phyloP scores from a whole-genome alignment of 2,797 vertebrate species.

The Selene dorsalis region DNA sequence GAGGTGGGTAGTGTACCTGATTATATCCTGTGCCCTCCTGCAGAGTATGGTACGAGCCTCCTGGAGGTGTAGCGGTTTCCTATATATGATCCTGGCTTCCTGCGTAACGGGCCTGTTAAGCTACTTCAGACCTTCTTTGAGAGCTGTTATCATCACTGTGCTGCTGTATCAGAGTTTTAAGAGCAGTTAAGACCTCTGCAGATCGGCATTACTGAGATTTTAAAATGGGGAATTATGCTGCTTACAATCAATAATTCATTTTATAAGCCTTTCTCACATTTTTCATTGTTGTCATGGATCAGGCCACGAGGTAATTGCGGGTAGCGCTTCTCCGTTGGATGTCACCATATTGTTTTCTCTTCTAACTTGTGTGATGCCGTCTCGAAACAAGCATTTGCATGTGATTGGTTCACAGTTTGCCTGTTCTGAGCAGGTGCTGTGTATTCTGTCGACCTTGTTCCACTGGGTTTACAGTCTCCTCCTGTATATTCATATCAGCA shows the following conservation, averaged over 20 bases:
- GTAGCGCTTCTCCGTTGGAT: background rate
- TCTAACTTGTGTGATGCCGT: background rate
- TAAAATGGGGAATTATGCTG: background rate
- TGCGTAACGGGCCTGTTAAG: background rate
- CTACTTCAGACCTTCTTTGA: background rate
- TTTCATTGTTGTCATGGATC: background rate
- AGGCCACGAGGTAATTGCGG: too few relatives aligned
- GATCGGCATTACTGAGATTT: background rate
- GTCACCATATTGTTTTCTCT: too few relatives aligned
- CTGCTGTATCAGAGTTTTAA: background rate
- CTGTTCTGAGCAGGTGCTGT: conserved; percentile 30
- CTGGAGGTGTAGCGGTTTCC: conserved; percentile 4
- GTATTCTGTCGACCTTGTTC: conserved; percentile 17
- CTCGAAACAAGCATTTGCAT: background rate
- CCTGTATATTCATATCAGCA: conserved; percentile 60
- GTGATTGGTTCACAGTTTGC: background rate
- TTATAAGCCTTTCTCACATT: background rate
- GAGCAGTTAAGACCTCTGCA: background rate
- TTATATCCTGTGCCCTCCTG: conserved; percentile 6
- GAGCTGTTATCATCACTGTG: background rate
- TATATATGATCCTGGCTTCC: background rate
- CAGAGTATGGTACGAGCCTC: background rate
- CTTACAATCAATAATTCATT: background rate
- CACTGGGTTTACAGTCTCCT: conserved; percentile 17
- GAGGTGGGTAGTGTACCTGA: conserved; percentile 12